Evolutionary conservation across 92 coral and sea anemone species (phyloP), one percentile per base, ranked within the genome.

Genomic region (Palythoa caribaeorum): DNA sequence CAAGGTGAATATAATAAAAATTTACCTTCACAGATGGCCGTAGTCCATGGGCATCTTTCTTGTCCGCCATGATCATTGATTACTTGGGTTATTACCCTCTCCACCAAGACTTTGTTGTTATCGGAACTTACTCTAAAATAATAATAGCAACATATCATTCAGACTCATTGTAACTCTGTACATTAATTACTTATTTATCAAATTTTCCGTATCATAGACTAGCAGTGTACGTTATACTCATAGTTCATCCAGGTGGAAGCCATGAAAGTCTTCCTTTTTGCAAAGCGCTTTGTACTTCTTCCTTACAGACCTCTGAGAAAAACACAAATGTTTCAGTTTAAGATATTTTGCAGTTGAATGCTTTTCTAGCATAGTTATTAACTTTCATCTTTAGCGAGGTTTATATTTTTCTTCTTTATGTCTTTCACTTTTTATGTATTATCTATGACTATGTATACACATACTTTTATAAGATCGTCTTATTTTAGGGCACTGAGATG

Each of bases 1-100:
- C 5, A 68, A 68, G 39, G 2, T 68, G 73, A 19, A 68, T 77
- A 38, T 87, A 54, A 69, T 38, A 39, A 39, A 20, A 44, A 62
- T 16, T 16, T 89, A 89, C 92, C 92, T 89, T 89, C 73, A 53
- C 78, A 52, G 1, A 54, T 69, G 79, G 73, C 86, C 39, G 89
- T 89, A 62, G 86, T 50, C 92, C 92, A 89, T 63, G 89, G 92
- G 48, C 92, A 89, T 71, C 85, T 84, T 36, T 89, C 92, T 65
- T 36, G 52, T 16, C 89, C 92, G 7, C 92, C 89, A 77, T 89
- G 73, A 40, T 84, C 80, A 69, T 36, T 70, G 3, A 89, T n/a
- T 9, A 59, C 89, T 84, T 89, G 79, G 37, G 72, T 13, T 69
- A 84, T 76, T 14, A 84, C 89, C 73, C 89, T 84, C 21, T 89